A percentile compares a stretch with the other conserved stretches of the same genome.
These are phyloP conservation scores for Erebia aethiops DNA, from an alignment of 2,888 invertebrate genomes.

Conservation along the genomic window DNA sequence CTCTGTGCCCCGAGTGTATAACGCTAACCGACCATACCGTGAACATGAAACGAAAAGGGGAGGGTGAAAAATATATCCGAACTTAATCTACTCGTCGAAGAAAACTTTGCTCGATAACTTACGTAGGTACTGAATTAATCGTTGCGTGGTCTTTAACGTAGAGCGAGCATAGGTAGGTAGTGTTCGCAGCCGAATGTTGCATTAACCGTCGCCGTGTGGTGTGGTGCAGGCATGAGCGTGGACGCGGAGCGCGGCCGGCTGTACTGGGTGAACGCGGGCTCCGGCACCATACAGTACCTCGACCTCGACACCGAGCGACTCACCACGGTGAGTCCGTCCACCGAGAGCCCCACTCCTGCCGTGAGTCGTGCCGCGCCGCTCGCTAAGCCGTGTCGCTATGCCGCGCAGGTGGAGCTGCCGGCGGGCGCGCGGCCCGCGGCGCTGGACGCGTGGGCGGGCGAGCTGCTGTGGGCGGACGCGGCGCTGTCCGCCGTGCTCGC, in stretches of 20 bases:
- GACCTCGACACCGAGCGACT: slow-evolving; percentile 65
- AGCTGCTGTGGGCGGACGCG: slow-evolving; percentile 87
- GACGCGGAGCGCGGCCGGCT: slow-evolving; percentile 84
- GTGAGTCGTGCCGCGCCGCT: too few species aligned
- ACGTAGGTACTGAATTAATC: too few species aligned
- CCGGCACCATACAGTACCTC: slow-evolving; percentile 83
- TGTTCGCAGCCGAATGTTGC: too few species aligned
- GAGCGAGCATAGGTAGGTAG: too few species aligned
- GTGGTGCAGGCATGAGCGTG: slow-evolving; percentile 81
- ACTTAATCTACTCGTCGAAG: too few species aligned
- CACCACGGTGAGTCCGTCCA: slow-evolving; percentile 56
- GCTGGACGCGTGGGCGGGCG: slow-evolving; percentile 85
- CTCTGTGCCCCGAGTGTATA: neutral
- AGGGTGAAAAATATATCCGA: too few species aligned
- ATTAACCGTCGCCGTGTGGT: neutral
- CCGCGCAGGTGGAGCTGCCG: slow-evolving; percentile 46
- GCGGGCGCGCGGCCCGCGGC: slow-evolving; percentile 82
- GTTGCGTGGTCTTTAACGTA: too few species aligned
- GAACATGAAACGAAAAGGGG: too few species aligned
- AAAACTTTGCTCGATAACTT: too few species aligned
- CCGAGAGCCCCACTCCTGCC: too few species aligned
- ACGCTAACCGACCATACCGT: too few species aligned
- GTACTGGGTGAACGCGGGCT: slow-evolving; percentile 85
- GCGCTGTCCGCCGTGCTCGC: slow-evolving; percentile 79
- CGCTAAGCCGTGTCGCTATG: too few species aligned